These are phyloP conservation scores for Hypselothyrea guttata DNA, from an alignment of 2,888 invertebrate genomes.

Conservation along the genomic window DNA sequence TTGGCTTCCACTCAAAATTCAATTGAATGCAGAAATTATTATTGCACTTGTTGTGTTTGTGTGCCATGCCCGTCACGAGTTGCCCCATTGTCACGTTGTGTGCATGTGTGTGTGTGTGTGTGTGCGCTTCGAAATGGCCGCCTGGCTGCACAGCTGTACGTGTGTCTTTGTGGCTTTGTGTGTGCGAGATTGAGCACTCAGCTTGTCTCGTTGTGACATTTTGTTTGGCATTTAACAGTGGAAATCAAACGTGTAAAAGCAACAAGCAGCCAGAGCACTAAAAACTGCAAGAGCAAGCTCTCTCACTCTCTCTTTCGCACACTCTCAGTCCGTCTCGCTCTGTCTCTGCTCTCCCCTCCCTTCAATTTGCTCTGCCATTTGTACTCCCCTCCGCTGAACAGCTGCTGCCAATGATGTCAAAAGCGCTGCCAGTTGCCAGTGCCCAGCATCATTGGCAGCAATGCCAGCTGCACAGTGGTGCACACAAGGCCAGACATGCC, in stretches of 20 bases:
- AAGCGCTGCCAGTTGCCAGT: constrained; percentile 3
- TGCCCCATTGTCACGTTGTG: constrained; percentile 43
- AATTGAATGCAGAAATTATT: constrained; percentile 71
- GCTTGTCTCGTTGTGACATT: constrained; percentile 60
- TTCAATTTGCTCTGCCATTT: background rate
- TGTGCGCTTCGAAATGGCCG: too few species aligned
- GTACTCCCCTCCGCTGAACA: constrained; percentile 1
- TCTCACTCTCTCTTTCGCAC: background rate
- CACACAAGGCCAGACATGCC: background rate
- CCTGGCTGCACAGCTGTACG: too few species aligned
- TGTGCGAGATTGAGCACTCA: constrained; percentile 52
- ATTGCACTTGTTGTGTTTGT: constrained; percentile 65
- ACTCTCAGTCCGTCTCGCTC: background rate
- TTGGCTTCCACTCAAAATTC: constrained; percentile 67
- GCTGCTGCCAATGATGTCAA: constrained; percentile 41
- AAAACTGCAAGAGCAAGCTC: constrained; percentile 26
- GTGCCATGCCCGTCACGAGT: constrained; percentile 19
- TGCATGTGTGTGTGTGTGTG: background rate
- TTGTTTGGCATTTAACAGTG: constrained; percentile 69
- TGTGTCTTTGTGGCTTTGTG: constrained; percentile 3
- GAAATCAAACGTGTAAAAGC: constrained; percentile 70
- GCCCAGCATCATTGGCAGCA: background rate
- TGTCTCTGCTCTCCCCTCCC: background rate
- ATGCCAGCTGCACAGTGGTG: constrained; percentile 31
- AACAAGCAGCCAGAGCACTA: constrained; percentile 62